These are phyloP conservation scores for Linyphia triangularis DNA, from an alignment of 2,888 invertebrate genomes.

Conservation along the genomic window DNA sequence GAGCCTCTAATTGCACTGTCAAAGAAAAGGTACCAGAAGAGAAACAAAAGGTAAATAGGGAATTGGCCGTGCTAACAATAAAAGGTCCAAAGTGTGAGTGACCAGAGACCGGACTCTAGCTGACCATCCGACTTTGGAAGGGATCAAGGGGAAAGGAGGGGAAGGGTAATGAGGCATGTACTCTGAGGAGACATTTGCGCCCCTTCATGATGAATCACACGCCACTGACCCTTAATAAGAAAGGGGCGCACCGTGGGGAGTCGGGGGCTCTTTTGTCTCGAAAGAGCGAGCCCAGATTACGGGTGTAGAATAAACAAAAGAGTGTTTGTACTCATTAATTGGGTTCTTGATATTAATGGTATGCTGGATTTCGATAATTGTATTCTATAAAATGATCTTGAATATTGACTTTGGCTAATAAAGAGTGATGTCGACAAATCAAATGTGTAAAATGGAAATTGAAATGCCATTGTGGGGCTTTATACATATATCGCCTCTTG, in stretches of 20 bases:
- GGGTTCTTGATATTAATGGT: too few species aligned
- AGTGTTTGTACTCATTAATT: too few species aligned
- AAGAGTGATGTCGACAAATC: too few species aligned
- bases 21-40: not conserved
- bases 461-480: too few species aligned
- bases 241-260: slow-evolving; percentile 23
- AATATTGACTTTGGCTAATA: too few species aligned
- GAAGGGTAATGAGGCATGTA: slow-evolving; percentile 58
- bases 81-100: not conserved
- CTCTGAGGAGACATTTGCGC: slow-evolving; percentile 68
- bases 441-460: too few species aligned
- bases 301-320: not conserved
- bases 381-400: too few species aligned
- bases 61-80: slow-evolving; percentile 20
- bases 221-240: slow-evolving; percentile 56
- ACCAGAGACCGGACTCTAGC: not conserved
- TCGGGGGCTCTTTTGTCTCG: not conserved
- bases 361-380: too few species aligned
- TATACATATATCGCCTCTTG: too few species aligned
- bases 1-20: slow-evolving; percentile 51
- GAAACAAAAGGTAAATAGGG: not conserved
- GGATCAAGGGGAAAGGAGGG: slow-evolving; percentile 1
- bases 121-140: not conserved
- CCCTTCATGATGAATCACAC: slow-evolving; percentile 63
- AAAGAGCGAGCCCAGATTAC: not conserved